A percentile compares a stretch with the other conserved stretches of the same genome.
These are phyloP conservation scores for Cebidichthys violaceus DNA, from an alignment of 2,113 vertebrate genomes.

Conservation along the genomic window DNA sequence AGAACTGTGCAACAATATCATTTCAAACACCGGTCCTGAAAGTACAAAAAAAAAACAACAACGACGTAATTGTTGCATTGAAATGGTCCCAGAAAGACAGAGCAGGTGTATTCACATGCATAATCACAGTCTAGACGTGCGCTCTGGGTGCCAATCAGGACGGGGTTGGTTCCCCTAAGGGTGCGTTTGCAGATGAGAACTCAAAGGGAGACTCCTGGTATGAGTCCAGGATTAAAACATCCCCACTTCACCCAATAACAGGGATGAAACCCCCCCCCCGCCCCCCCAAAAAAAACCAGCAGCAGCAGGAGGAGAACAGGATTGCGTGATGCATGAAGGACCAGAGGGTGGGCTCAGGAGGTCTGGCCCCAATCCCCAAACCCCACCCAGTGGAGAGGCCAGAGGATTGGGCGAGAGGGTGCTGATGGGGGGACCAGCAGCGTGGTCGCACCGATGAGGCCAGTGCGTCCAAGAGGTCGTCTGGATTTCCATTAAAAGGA, in stretches of 20 bases:
- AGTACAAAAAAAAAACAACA: conserved; percentile 23
- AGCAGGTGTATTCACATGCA: conserved; percentile 65
- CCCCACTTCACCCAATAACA: conserved; percentile 41
- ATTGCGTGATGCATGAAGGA: conserved; percentile 58
- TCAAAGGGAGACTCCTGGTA: conserved; percentile 57
- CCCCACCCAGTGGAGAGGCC: conserved; percentile 18
- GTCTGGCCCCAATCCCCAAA: conserved; percentile 46
- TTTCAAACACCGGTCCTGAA: conserved; percentile 40
- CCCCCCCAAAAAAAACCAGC: background rate
- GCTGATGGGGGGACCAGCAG: conserved; percentile 6
- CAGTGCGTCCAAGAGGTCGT: conserved; percentile 75
- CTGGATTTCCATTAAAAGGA: conserved; percentile 76
- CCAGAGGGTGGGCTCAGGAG: conserved; percentile 51
- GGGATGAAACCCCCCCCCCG: too few relatives aligned
- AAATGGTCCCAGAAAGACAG: conserved; percentile 31
- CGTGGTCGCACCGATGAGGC: conserved; percentile 33
- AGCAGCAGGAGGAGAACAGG: conserved; percentile 47
- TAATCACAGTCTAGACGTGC: conserved; percentile 74
- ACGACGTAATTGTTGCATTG: conserved; percentile 28
- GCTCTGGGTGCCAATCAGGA: conserved; percentile 71
- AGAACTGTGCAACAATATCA: conserved; percentile 31
- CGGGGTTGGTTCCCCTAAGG: conserved; percentile 51
- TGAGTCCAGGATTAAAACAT: conserved; percentile 66
- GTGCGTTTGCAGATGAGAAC: conserved; percentile 53
- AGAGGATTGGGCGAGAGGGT: conserved; percentile 22